phyloP scores from a whole-genome alignment of 2,113 vertebrate genomes.

The Callospermophilus lateralis region DNA sequence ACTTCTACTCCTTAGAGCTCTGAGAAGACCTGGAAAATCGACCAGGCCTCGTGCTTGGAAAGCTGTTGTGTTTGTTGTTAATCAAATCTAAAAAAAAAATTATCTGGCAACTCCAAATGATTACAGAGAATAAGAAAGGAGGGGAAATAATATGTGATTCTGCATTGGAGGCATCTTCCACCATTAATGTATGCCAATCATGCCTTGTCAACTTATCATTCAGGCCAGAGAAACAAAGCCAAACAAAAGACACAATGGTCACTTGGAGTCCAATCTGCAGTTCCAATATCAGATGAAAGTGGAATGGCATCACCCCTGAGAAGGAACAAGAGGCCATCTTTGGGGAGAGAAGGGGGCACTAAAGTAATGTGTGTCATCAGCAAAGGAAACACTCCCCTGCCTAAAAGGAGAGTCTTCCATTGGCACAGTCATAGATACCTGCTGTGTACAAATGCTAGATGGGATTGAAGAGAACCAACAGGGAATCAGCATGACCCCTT shows the following conservation, averaged over 20 bases:
- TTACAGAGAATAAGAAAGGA: not conserved
- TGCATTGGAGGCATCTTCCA: not conserved
- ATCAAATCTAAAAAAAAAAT: not conserved
- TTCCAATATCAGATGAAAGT: not conserved
- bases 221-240: not conserved
- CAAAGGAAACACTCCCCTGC: not conserved
- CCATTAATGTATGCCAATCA: not conserved
- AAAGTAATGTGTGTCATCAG: not conserved
- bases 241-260: not conserved
- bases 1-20: not conserved
- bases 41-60: not conserved
- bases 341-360: not conserved
- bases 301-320: not conserved
- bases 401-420: not conserved
- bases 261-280: not conserved
- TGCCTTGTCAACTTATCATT: not conserved
- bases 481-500: not conserved
- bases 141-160: not conserved
- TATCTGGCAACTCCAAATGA: not conserved
- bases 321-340: not conserved
- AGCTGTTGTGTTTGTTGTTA: not conserved
- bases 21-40: slow-evolving; percentile 22
- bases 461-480: not conserved
- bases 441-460: not conserved
- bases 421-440: not conserved